These are phyloP conservation scores for Lathamus discolor DNA, from an alignment of 2,113 vertebrate species.

Conservation along the genomic window DNA sequence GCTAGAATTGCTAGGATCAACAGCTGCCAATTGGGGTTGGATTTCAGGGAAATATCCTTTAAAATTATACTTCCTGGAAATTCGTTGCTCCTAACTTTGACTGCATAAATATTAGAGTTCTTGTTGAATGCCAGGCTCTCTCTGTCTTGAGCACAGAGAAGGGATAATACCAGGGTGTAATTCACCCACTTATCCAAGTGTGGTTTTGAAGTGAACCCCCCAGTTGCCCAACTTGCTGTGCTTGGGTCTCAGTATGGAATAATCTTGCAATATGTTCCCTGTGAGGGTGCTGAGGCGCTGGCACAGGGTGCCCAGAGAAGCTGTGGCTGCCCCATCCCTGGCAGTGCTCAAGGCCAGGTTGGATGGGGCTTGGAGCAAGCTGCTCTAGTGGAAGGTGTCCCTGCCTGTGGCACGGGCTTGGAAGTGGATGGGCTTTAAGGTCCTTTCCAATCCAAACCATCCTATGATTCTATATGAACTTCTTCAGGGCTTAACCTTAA, in stretches of 20 bases:
- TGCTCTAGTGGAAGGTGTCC: neutral
- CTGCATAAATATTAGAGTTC: neutral
- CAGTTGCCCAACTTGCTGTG: neutral
- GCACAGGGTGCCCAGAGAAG: neutral
- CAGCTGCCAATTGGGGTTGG: neutral
- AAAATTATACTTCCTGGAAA: neutral
- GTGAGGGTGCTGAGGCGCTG: neutral
- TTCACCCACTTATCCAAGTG: neutral
- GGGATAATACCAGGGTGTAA: neutral
- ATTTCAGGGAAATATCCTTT: neutral
- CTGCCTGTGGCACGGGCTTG: neutral
- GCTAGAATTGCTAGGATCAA: neutral
- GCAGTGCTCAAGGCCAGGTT: too few relatives aligned
- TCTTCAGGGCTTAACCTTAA: neutral
- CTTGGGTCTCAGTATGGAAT: neutral
- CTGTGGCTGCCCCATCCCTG: neutral
- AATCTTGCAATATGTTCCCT: neutral
- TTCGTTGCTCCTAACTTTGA: neutral
- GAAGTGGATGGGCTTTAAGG: neutral
- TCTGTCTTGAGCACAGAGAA: neutral
- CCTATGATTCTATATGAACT: neutral
- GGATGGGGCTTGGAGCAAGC: neutral
- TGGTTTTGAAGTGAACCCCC: neutral
- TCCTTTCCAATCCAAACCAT: neutral
- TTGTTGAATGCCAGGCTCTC: neutral